Percentiles rank a stretch among this genome's conserved stretches.
These are phyloP conservation scores for Pollenia angustigena DNA, from an alignment of 2,888 invertebrate species.

Conservation along the genomic window DNA sequence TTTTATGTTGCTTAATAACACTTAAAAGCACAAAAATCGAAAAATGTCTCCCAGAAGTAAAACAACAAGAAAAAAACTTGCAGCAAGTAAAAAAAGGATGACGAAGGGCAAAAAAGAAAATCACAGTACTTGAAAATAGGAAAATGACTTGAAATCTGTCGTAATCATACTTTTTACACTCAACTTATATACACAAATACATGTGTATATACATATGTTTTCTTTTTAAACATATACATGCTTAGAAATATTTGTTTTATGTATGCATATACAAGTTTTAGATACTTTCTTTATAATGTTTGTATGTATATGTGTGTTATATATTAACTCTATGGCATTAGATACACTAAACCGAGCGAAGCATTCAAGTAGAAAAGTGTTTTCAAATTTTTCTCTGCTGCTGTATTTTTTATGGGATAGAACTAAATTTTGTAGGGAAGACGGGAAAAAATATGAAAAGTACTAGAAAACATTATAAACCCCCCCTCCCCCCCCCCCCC, in stretches of 20 bases:
- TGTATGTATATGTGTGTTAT: no score
- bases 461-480: background rate
- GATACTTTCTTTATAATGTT: no score
- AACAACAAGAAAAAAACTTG: background rate
- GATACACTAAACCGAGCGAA: conserved; percentile 12
- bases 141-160: conserved; percentile 26
- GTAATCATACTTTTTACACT: background rate
- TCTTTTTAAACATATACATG: no score
- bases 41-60: background rate
- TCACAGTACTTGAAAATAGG: conserved; percentile 13
- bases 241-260: no score
- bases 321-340: background rate
- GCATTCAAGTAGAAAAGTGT: conserved; percentile 50
- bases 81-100: background rate
- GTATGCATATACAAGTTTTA: no score
- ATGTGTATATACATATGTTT: background rate
- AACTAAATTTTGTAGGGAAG: background rate
- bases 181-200: background rate
- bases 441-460: background rate
- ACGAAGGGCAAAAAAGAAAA: background rate
- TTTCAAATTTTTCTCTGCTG: conserved; percentile 13
- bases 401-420: background rate
- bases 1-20: conserved; percentile 13
- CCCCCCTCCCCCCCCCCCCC: background rate
- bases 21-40: conserved; percentile 13